Conservation (phyloP, 2,797 vertebrate species). For the Diplodus sargus region DNA sequence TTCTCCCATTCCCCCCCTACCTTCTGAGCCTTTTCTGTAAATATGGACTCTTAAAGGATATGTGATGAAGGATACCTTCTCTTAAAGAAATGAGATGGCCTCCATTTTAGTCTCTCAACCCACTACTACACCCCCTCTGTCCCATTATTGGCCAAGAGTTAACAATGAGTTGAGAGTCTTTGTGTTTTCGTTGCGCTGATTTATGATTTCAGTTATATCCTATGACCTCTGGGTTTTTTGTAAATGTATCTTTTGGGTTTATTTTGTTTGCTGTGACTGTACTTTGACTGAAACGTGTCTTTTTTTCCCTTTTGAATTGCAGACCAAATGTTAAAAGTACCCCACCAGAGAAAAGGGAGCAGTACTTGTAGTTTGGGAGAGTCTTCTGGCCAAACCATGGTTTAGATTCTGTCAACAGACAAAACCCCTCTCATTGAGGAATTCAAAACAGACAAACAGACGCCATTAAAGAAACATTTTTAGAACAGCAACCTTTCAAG, state of each 20-base stretch:
- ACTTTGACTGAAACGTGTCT: slow-evolving; percentile 86
- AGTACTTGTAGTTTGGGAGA: slow-evolving; percentile 91
- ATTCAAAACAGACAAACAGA: slow-evolving; percentile 76
- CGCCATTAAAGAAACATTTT: slow-evolving; percentile 44
- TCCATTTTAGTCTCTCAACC: slow-evolving; percentile 47
- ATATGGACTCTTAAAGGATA: slow-evolving; percentile 74
- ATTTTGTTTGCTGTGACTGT: slow-evolving; percentile 72
- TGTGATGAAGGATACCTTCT: slow-evolving; percentile 52
- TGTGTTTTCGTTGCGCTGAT: slow-evolving; percentile 54
- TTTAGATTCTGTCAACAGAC: slow-evolving; percentile 85
- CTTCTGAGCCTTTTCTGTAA: slow-evolving; percentile 75
- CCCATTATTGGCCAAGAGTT: slow-evolving; percentile 52
- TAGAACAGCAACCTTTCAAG: slow-evolving; percentile 41
- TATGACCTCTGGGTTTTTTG: slow-evolving; percentile 73
- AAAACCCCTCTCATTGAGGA: slow-evolving; percentile 82
- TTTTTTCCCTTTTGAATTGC: slow-evolving; percentile 90
- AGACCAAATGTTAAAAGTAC: slow-evolving; percentile 93
- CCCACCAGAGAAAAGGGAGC: slow-evolving; percentile 91
- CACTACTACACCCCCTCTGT: slow-evolving; percentile 32
- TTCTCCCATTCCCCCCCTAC: slow-evolving; percentile 21
- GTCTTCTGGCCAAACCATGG: slow-evolving; percentile 85
- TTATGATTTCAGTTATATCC: slow-evolving; percentile 64
- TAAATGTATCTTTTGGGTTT: slow-evolving; percentile 69
- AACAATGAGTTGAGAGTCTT: slow-evolving; percentile 50
- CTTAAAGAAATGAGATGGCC: slow-evolving; percentile 56